Base-by-base conservation (phyloP, 2,888 invertebrate species). In the Xestia sexstrigata region DNA sequence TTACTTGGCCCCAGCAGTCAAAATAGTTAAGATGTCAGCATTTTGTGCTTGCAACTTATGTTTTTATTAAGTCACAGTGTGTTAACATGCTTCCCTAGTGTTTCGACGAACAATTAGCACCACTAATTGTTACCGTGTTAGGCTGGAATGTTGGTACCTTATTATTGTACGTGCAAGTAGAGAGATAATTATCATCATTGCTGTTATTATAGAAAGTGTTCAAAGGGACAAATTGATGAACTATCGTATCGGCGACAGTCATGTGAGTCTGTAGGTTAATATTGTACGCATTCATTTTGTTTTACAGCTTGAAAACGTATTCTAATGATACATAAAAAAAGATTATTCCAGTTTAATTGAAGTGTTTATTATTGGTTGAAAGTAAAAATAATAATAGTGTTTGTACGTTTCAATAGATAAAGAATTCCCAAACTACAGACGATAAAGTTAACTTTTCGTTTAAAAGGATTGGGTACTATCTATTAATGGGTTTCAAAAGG, bases 1-100 rank as follows among this genome's bases (percentile, higher is more conserved):
- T 95, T 95, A 92, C 91, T 93, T 93, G 89, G 90, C 89, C 88
- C 88, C 88, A 90, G 89, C 89, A 90, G 90, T 93, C 92, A 93
- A 94, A 95, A 95, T 94, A 94, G 91, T 94, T 93, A 84, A 86
- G 86, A 91, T 92, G 88, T 90, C 90, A 90, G 91, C 89, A 86
- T 86, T 89, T 81, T 75, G 63, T 69, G 82, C 76, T 77, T 76
- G 83, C 76, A 74, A 45, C 73, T 75, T 83, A 83, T 68, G 69
- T 74, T 72, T 80, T 72, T 74, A 74, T 74, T 58, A 47, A 35
- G 65, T 66, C 42, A 69, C 23, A 23, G 60, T 47, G 30, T 11
- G 26, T n/a, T 62, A 20, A 70, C 35, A 58, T 8, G 20, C 17
- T 47, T 82, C 23, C 45, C 26, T 20, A 15, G 62, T 49, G 7